Base-by-base conservation (phyloP, 2,888 invertebrate species). In the Cosmia pyralina region DNA sequence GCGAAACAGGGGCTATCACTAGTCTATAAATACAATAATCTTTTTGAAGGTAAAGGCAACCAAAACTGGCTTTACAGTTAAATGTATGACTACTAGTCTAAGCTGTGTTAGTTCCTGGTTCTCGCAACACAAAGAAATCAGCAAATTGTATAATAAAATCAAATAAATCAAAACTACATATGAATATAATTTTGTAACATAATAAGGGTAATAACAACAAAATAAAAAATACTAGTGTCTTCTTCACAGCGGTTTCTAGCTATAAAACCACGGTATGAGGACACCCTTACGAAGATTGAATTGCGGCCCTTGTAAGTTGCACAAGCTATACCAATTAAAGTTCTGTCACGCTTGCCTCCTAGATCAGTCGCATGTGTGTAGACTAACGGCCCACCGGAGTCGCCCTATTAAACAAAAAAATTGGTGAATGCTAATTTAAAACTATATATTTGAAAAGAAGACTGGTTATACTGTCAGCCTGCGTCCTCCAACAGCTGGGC, bases 311-410 rank as follows among this genome's bases (percentile, higher is more conserved):
- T 1, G 7, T 63, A 62, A 34, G 63, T 60, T 46, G 73, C 82
- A 67, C 66, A 53, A 4, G 76, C 82, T 17, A 82, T 58, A 22
- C 82, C 82, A 22, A 82, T 75, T n/a, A 82, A 69, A 48, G 69
- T 57, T n/a, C 22, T 65, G 6, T 53, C 1, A 0, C 4, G 1
- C 10, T 65, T 65, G 11, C 34, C 13, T 7, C 6, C 0, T 0
- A 28, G 4, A 15, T 19, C 19, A 55, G 10, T 19, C 11, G 34
- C n/a, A 28, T 38, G 19, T n/a, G 11, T 38, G 28, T 67, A 73
- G 44, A 82, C 76, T 44, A 82, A 48, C 0, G 82, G 82, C 2
- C 82, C 75, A 3, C 82, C 82, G 5, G 82, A 82, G 13, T 82
- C 82, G 13, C 82, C 82, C 82, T 82, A 19, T 41, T 38, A 19